Evolutionary conservation across 2,888 invertebrate genomes (phyloP).

Genomic region (Eudasyphora cyanicolor): DNA sequence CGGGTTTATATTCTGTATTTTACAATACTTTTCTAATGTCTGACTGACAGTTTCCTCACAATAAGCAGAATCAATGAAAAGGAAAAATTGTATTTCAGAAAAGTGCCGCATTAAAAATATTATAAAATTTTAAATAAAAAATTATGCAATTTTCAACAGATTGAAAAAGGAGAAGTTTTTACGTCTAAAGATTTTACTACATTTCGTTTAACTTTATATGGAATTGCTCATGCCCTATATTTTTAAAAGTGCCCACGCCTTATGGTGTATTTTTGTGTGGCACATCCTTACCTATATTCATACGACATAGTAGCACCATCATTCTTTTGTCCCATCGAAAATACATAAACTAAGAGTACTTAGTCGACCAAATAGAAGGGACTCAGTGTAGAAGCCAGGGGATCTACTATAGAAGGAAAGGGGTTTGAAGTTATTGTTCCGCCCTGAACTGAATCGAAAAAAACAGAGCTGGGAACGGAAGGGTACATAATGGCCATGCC

Average conservation of each 20-base stretch:
- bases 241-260: neutral
- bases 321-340: neutral
- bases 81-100: too few species aligned
- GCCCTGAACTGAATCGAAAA: neutral
- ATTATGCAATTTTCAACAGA: too few species aligned
- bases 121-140: too few species aligned
- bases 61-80: too few species aligned
- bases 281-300: neutral
- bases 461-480: neutral
- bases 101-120: too few species aligned
- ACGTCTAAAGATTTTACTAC: neutral
- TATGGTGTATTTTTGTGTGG: neutral
- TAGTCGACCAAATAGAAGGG: neutral
- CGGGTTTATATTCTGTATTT: too few species aligned
- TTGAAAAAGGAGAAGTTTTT: too few species aligned
- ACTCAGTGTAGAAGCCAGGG: neutral
- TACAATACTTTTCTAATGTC: too few species aligned
- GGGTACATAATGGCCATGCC: slow-evolving; percentile 33
- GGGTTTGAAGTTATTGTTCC: neutral
- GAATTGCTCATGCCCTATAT: neutral
- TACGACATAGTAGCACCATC: neutral
- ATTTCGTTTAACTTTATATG: neutral
- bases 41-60: too few species aligned
- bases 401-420: neutral
- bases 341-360: neutral